Percentiles rank a stretch among this genome's conserved stretches.
Conservation (phyloP, 1,140 invertebrate species). For the Drosophila chauvacae region DNA sequence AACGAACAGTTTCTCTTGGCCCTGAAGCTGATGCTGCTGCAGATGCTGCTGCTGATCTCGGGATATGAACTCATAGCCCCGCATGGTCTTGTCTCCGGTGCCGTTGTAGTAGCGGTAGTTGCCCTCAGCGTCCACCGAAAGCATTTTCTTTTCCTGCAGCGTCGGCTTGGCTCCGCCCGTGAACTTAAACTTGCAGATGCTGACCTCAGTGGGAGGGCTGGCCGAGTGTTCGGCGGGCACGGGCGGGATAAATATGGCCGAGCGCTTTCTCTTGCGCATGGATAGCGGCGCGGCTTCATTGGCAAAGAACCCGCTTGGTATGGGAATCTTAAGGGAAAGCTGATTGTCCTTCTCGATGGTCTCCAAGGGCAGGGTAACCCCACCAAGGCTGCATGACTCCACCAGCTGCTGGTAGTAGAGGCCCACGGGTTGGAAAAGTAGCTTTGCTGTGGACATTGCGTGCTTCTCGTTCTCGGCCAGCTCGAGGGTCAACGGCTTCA, state of each 20-base stretch:
- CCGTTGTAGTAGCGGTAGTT: constrained; percentile 94
- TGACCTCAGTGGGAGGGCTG: constrained; percentile 92
- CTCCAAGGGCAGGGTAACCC: constrained; percentile 55
- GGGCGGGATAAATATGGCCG: constrained; percentile 92
- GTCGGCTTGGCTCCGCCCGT: constrained; percentile 94
- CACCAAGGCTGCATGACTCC: constrained; percentile 58
- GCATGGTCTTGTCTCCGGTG: constrained; percentile 90
- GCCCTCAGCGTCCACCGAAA: constrained; percentile 93
- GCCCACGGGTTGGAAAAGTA: constrained; percentile 89
- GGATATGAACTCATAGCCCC: constrained; percentile 91
- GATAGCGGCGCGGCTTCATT: constrained; percentile 52
- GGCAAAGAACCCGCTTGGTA: constrained; percentile 73
- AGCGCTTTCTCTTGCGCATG: constrained; percentile 90
- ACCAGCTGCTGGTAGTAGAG: constrained; percentile 90
- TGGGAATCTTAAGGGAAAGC: constrained; percentile 76
- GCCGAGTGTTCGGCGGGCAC: constrained; percentile 89
- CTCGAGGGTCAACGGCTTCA: constrained; percentile 50
- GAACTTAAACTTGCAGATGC: constrained; percentile 97
- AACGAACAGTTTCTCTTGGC: constrained; percentile 86
- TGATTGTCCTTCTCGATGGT: constrained; percentile 83
- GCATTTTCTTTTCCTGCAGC: constrained; percentile 95
- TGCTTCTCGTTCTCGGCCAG: constrained; percentile 30
- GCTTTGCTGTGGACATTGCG: constrained; percentile 25
- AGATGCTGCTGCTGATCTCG: constrained; percentile 88
- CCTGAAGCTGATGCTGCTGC: constrained; percentile 77